Evolutionary conservation across 2,888 invertebrate species (phyloP).

Genomic region (Melieria omissa): DNA sequence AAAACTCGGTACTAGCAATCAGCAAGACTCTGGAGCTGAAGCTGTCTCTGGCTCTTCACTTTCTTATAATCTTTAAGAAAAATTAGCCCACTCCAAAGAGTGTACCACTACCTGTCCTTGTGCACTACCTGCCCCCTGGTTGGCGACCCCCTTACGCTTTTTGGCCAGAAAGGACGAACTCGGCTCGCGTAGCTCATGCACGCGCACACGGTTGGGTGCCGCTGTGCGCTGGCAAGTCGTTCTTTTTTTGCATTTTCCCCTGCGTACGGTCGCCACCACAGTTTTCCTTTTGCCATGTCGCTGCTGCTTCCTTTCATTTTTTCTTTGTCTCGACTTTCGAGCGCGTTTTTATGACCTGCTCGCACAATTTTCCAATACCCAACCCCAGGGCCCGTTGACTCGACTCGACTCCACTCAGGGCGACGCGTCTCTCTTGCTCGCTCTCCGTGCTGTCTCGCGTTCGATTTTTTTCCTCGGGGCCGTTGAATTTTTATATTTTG

Average conservation of each 20-base stretch:
- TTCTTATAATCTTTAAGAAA: too few species aligned
- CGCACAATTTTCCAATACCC: conserved; percentile 28
- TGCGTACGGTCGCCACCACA: conserved; percentile 8
- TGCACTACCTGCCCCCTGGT: too few species aligned
- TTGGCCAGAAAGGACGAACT: too few species aligned
- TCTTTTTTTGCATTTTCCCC: conserved; percentile 22
- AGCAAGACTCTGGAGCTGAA: too few species aligned
- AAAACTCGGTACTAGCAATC: too few species aligned
- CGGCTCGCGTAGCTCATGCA: too few species aligned
- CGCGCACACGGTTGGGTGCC: conserved; percentile 38
- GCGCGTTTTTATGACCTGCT: conserved; percentile 35
- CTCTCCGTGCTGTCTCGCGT: conserved; percentile 16
- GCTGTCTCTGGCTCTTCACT: too few species aligned
- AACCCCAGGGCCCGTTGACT: conserved; percentile 37
- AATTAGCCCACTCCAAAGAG: too few species aligned
- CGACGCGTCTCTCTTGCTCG: background rate
- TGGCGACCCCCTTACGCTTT: too few species aligned
- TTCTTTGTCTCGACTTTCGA: conserved; percentile 8
- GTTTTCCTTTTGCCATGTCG: background rate
- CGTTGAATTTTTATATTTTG: conserved; percentile 16
- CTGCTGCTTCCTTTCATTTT: background rate
- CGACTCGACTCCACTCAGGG: conserved; percentile 38
- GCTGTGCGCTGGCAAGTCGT: conserved; percentile 21
- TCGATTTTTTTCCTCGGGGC: conserved; percentile 34
- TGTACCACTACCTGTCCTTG: too few species aligned